Evolutionary conservation across 2,888 invertebrate species (phyloP), one percentile per base, ranked within the genome.

Genomic region (Norana najaformis): DNA sequence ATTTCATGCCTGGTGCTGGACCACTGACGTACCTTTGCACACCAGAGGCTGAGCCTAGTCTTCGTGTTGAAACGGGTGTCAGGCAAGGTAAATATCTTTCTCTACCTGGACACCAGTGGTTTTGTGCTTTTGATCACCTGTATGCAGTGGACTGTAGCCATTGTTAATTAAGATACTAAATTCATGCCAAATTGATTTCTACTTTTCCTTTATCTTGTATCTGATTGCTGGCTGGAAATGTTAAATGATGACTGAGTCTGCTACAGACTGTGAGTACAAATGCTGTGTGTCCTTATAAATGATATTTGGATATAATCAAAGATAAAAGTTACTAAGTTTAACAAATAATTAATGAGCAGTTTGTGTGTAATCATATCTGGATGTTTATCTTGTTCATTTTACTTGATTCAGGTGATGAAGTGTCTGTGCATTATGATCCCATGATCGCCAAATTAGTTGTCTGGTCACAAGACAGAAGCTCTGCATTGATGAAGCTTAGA

Each of bases 371-470:
- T 35, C 36, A 35, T 30, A 83, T 35, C 18, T 83, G 36, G 36
- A 83, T 83, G 18, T 83, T 85, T 37, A 85, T 36, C 36, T n/a
- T 85, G 37, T 85, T 37, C 13, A 35, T 37, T 90, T 82, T 16
- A 35, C 88, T 83, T 38, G 82, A 90, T 91, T n/a, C 92, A 96
- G 98, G 98, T 0, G 99, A 99, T 94, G 97, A 98, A 93, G 99
- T 99, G 0, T 98, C 99, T 0, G 98, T 99, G 0, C 97, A 99
- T 95, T 99, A 99, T 95, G 99, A 99, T 95, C 99, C 99, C 0
- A 99, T 99, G 99, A 99, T 99, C 93, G 99, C 99, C 0, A 99
- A 99, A 95, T 95, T 99, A 39, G 97, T 99, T 0, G 98, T 98
- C 6, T 99, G 98, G 98, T 98, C 97, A 13, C 96, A 96, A 92